Percentiles rank a stretch among this genome's conserved stretches.
These are phyloP conservation scores for Hydrolagus colliei DNA, from an alignment of 2,797 vertebrate species.

Conservation along the genomic window DNA sequence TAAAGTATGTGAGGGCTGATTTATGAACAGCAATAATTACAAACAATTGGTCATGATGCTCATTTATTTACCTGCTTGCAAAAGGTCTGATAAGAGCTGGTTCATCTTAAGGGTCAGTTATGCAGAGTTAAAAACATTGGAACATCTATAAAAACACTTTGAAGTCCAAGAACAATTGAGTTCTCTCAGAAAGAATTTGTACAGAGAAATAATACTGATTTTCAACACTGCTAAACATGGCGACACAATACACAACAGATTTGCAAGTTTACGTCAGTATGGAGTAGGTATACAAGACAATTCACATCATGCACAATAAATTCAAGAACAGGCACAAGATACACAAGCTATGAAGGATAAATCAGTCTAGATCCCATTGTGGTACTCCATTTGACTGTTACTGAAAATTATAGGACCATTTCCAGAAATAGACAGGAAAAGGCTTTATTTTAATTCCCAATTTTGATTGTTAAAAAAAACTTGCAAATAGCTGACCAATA, in stretches of 20 bases:
- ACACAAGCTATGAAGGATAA: background rate
- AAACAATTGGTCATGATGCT: background rate
- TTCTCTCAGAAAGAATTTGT: background rate
- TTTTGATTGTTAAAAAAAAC: background rate
- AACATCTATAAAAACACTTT: background rate
- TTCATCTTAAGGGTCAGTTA: background rate
- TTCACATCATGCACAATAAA: background rate
- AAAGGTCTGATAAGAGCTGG: background rate
- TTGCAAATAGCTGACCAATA: background rate
- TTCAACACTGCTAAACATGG: constrained; percentile 7
- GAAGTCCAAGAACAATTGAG: background rate
- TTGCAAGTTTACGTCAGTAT: background rate
- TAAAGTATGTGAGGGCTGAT: background rate
- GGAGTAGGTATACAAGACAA: background rate
- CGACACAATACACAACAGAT: background rate
- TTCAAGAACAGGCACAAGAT: background rate
- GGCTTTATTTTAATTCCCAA: background rate
- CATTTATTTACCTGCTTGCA: constrained; percentile 17
- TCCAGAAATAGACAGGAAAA: too few relatives aligned
- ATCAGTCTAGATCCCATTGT: background rate
- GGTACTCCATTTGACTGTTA: background rate
- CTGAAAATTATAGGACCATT: background rate
- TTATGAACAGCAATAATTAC: constrained; percentile 14
- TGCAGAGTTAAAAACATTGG: constrained; percentile 1
- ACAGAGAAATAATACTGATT: constrained; percentile 8